Base-by-base conservation (phyloP, 2,113 vertebrate species). In the Enhydra lutris region DNA sequence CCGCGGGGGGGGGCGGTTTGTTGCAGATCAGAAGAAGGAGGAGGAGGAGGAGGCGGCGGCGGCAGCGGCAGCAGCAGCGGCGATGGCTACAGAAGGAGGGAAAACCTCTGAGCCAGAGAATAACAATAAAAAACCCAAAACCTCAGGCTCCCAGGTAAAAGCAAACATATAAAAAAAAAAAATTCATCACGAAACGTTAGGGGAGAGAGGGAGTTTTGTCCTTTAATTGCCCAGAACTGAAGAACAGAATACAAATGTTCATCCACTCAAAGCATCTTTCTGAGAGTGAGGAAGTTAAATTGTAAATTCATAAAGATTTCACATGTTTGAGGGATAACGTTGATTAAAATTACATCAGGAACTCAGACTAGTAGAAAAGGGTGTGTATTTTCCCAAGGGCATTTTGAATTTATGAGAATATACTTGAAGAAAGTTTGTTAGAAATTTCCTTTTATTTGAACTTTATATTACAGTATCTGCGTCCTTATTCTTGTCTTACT, bases 21-120 rank as follows among this genome's bases (percentile, higher is more conserved):
- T 99, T 98, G 96, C 99, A 99, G 99, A 99, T 99, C 99, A 99
- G 98, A 99, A 99, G 98, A 99, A 99, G 99, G 99, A 99, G 99
- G 99, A 99, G 99, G 98, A 98, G 97, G 98, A 98, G 97, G 98
- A 98, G 96, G 94, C 55, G 86, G 73, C 74, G 18, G 36, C 55
- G 85, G 86, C 87, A 50, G 93, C 45, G 76, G 86, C 87, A 61
- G 59, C 59, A 26, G 96, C 97, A 0, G 97, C 95, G 59, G 99
- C 99, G 99, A 99, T 99, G 99, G 99, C 99, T 99, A 99, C 99
- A 95, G 99, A 99, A 99, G 99, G 99, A 99, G 99, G 99, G 98
- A 99, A 99, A 99, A 98, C 99, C 98, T 99, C 99, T 97, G 99
- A 99, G 98, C 98, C 99, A 92, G 99, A 99, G 98, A 99, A 98